phyloP scores from a whole-genome alignment of 1,140 invertebrate species.

The Philotrypesis tridentata region DNA sequence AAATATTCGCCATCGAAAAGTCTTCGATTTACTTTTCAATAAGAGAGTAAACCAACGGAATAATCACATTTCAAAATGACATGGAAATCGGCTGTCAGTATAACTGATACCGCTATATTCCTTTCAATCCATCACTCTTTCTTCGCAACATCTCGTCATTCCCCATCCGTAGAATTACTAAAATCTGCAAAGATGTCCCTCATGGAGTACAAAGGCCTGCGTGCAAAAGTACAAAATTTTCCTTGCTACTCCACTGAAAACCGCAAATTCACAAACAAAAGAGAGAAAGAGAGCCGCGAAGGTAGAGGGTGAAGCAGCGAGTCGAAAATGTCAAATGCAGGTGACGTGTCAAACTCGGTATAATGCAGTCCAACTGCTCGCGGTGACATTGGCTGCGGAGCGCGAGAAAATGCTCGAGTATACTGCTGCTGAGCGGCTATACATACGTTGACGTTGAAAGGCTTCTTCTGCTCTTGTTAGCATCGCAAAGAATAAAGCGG shows the following conservation, averaged over 20 bases:
- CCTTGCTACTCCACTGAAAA: background rate
- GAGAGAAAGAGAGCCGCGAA: background rate
- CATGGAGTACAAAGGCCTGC: no score
- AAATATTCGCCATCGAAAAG: no score
- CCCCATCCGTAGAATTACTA: no score
- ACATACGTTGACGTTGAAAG: conserved; percentile 7
- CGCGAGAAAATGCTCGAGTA: background rate
- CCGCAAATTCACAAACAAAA: background rate
- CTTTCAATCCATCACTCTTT: no score
- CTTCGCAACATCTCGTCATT: no score
- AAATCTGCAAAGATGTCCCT: no score
- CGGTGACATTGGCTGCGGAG: background rate
- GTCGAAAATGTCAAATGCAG: background rate
- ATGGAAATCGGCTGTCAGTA: no score
- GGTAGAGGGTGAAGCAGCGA: background rate
- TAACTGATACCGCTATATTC: no score
- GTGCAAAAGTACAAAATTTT: background rate
- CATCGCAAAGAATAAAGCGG: conserved; percentile 3
- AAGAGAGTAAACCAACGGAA: no score
- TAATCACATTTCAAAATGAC: no score
- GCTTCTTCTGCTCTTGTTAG: conserved; percentile 29
- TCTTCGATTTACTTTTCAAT: no score
- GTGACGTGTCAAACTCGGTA: background rate
- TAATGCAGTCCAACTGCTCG: background rate
- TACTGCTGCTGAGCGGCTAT: background rate